A percentile compares a stretch with the other conserved stretches of the same genome.
These are phyloP conservation scores for Morinoia aosen DNA, from an alignment of 2,888 invertebrate genomes.

Conservation along the genomic window DNA sequence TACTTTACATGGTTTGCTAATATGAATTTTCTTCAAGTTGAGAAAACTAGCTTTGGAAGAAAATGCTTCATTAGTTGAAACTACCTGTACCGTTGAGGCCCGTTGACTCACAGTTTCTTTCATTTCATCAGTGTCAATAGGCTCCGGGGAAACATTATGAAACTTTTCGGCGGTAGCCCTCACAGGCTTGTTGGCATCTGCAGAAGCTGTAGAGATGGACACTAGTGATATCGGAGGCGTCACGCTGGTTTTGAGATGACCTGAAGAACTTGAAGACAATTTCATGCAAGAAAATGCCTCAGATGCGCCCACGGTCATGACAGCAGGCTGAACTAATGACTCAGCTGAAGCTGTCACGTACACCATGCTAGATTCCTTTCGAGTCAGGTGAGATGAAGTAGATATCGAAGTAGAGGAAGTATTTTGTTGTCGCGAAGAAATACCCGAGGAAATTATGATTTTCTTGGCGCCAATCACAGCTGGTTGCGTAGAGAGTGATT, in stretches of 20 bases:
- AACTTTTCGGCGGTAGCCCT: neutral
- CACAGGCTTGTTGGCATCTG: neutral
- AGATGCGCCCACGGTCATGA: constrained; percentile 32
- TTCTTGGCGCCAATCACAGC: neutral
- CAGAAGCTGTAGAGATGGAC: neutral
- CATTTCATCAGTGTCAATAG: neutral
- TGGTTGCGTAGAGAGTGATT: neutral
- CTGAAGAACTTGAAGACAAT: neutral
- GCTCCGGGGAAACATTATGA: neutral
- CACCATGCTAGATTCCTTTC: neutral
- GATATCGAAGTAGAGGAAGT: neutral
- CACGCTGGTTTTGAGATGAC: neutral
- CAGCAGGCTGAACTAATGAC: neutral
- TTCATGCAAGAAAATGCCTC: neutral
- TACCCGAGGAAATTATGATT: neutral
- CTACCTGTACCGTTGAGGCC: neutral
- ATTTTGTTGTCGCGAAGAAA: neutral
- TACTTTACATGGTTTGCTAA: neutral
- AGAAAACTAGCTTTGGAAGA: neutral
- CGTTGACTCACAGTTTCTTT: neutral
- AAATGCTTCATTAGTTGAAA: constrained; percentile 30
- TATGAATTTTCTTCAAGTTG: constrained; percentile 1
- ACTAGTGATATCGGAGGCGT: neutral
- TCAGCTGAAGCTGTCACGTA: neutral
- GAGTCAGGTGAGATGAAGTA: neutral